A percentile compares a stretch with the other conserved stretches of the same genome.
Conservation (phyloP, 2,888 invertebrate species). For the Dysmachus trigonus region DNA sequence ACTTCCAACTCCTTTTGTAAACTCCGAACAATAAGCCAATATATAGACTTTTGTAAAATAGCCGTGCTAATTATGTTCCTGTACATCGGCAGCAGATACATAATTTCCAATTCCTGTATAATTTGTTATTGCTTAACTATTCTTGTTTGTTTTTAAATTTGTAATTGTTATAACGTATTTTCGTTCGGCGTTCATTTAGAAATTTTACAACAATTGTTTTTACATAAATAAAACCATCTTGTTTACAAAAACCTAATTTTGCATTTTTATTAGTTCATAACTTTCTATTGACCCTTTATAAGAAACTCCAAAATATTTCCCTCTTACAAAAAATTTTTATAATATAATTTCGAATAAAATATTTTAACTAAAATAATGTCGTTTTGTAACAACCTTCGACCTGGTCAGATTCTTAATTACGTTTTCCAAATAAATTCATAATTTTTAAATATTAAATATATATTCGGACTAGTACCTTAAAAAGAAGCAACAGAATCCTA, state of each 20-base stretch:
- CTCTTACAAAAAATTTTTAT: too few species aligned
- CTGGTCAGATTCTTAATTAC: too few species aligned
- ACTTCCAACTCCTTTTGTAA: not conserved
- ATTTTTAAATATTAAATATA: too few species aligned
- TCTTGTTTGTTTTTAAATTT: constrained; percentile 34
- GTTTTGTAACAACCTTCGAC: too few species aligned
- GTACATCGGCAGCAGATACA: not conserved
- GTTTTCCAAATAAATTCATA: too few species aligned
- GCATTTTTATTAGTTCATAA: not conserved
- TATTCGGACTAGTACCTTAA: too few species aligned
- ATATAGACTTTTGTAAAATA: not conserved
- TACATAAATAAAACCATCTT: constrained; percentile 36
- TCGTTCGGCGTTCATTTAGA: not conserved
- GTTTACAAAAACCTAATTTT: constrained; percentile 15
- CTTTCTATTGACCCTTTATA: too few species aligned
- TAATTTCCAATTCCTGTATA: not conserved
- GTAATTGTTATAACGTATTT: constrained; percentile 27
- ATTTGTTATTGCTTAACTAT: constrained; percentile 29
- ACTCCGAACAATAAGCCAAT: not conserved
- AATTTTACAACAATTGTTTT: constrained; percentile 23
- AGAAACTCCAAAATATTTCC: too few species aligned
- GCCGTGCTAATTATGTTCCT: not conserved
- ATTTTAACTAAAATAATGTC: too few species aligned
- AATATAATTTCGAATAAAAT: too few species aligned
- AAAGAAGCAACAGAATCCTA: too few species aligned